Evolutionary conservation across 2,113 vertebrate genomes (phyloP), one percentile per base, ranked within the genome.

Genomic region (Lichenostomus cassidix): DNA sequence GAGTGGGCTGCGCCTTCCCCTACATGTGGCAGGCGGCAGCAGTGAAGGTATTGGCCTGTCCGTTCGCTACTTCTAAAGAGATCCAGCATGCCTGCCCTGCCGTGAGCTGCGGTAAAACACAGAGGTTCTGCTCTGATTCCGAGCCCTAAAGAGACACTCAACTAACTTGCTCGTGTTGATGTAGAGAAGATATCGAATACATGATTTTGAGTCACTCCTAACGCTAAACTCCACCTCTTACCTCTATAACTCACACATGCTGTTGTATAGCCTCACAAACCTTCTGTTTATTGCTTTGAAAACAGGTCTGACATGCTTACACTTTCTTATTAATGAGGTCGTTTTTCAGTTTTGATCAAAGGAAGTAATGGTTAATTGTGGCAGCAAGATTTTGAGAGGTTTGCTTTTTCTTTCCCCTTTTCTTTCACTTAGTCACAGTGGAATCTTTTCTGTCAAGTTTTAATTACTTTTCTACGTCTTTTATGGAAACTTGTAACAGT

Each of bases 1-100:
- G 35, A 4, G 16, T 0, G 62, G 7, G 0, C 29, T 13, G 71
- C 21, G 1, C 22, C 18, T 15, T 33, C 21, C 35, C 27, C 3
- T 4, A 8, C 28, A 21, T 14, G 44, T 10, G 62, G 62, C 52
- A 18, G 11, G 11, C 1, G 31, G 53, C 46, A 18, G 53, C 22
- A 12, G 22, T 4, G 22, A 5, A 27, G 15, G 33, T 20, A 4
- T 28, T 19, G 55, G 27, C 55, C 46, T 21, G 3, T 9, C 39
- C 3, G 1, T 39, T 39, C 29, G 18, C 37, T 42, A 16, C 1
- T 12, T 58, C 13, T 49, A 18, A 58, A 50, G 29, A 29, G 35
- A 58, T 42, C 29, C 60, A 24, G 60, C 42, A 11, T 1, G 1
- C 42, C 60, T 23, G 46, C 37, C 33, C 39, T 52, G 37, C 37